Evolutionary conservation across 2,888 invertebrate genomes (phyloP).

Genomic region (Spialia ferax): DNA sequence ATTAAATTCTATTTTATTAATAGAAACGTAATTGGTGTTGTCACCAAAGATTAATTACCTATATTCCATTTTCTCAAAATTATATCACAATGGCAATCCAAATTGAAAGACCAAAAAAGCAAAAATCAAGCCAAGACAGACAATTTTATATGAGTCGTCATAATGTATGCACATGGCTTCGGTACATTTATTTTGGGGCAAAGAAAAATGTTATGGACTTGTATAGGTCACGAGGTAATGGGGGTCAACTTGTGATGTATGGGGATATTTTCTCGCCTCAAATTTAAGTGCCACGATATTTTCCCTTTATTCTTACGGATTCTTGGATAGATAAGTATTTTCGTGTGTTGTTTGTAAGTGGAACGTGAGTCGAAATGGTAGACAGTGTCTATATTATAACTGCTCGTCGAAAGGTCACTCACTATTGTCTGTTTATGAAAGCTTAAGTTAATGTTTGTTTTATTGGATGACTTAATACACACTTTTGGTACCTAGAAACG

Average conservation of each 20-base stretch:
- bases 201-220: constrained; percentile 64
- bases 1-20: too few species aligned
- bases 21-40: too few species aligned
- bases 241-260: constrained; percentile 65
- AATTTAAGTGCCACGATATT: constrained; percentile 36
- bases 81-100: too few species aligned
- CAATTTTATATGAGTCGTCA: constrained; percentile 46
- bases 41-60: too few species aligned
- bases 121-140: constrained; percentile 4
- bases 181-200: constrained; percentile 57
- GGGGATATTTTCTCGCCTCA: constrained; percentile 50
- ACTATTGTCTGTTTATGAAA: too few species aligned
- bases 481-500: too few species aligned
- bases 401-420: too few species aligned
- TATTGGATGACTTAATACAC: too few species aligned
- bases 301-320: constrained; percentile 19
- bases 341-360: not conserved
- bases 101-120: not conserved
- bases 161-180: constrained; percentile 66
- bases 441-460: too few species aligned
- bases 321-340: constrained; percentile 21
- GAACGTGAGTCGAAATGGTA: not conserved
- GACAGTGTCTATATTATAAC: too few species aligned
- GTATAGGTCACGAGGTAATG: constrained; percentile 56
- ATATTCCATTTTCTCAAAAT: too few species aligned